Base-by-base conservation (phyloP, 1,140 invertebrate genomes). In the Papilio polytes region DNA sequence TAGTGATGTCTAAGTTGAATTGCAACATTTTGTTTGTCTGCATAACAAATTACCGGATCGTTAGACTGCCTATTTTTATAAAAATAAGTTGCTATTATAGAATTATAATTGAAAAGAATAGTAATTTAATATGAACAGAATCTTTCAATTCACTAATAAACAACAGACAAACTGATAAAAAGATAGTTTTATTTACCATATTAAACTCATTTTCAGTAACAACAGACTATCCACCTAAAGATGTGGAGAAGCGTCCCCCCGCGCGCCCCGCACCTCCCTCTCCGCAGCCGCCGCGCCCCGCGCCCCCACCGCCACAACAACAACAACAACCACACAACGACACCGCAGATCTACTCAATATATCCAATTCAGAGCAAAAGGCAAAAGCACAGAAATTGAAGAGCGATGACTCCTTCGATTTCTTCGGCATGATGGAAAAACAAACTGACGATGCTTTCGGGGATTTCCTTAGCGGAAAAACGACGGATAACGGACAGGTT, bases 381-480 rank as follows among this genome's bases (percentile, higher is more conserved):
- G 46, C 80, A 1, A 89, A 89, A 76, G 53, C 63, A 1, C 87
- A 90, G 53, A 93, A 92, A 77, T 72, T 94, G 13, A 91, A 90
- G 76, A 89, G 80, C 76, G 89, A 91, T 15, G 94, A 95, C 73
- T 95, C 95, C 1, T 95, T 95, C 78, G 94, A 95, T 79, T 93
- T 95, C 86, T 95, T 95, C 80, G 92, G 94, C 13, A 89, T 94
- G 91, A 92, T 94, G 91, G 92, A 94, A 84, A 95, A 94, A 56
- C 85, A 88, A 3, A 82, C 80, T 0, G 94, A 95, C 80, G 94
- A 95, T 59, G 84, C 87, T 15, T 95, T 95, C 77, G 94, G 94
- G 12, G 94, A 95, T 74, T 95, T 95, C 80, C 83, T 95, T 0
- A 91, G 92, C 63, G 89, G 88, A 9, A 88, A 90, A 77, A 84